Evolutionary conservation across 2,888 invertebrate genomes (phyloP).

Genomic region (Tanypteryx hageni): DNA sequence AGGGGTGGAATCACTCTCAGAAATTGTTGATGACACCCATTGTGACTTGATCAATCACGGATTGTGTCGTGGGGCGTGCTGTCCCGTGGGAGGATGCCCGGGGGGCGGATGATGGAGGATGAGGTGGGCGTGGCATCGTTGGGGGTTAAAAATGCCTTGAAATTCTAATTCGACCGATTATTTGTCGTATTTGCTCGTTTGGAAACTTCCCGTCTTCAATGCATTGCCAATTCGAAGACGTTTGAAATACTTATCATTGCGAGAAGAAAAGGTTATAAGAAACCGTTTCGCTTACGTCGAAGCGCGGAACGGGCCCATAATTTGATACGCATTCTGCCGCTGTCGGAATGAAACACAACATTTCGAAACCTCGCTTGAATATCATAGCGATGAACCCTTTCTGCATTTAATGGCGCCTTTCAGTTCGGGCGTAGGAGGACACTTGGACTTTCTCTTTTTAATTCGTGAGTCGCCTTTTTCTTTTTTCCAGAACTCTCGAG

Average conservation of each 20-base stretch:
- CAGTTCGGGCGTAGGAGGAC: neutral
- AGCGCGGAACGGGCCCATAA: too few relatives aligned
- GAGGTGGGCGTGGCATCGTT: neutral
- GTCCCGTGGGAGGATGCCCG: neutral
- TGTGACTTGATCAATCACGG: constrained; percentile 44
- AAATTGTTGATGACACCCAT: constrained; percentile 35
- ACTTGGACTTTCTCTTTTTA: neutral
- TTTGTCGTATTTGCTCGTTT: too few relatives aligned
- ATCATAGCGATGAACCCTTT: neutral
- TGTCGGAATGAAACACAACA: too few relatives aligned
- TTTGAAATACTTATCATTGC: too few relatives aligned
- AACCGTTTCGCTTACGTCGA: too few relatives aligned
- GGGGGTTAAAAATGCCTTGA: neutral
- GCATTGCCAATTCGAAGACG: too few relatives aligned
- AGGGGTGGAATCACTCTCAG: neutral
- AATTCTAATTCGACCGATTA: too few relatives aligned
- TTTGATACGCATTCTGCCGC: too few relatives aligned
- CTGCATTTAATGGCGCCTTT: neutral
- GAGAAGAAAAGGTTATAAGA: too few relatives aligned
- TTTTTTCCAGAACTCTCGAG: neutral
- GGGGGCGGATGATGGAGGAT: neutral
- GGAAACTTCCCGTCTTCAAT: too few relatives aligned
- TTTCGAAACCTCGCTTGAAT: neutral
- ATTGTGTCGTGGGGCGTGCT: constrained; percentile 2
- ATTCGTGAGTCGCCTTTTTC: neutral